A percentile compares a stretch with the other conserved stretches of the same genome.
These are phyloP conservation scores for Opisthograptis luteolata DNA, from an alignment of 2,888 invertebrate genomes.

Conservation along the genomic window DNA sequence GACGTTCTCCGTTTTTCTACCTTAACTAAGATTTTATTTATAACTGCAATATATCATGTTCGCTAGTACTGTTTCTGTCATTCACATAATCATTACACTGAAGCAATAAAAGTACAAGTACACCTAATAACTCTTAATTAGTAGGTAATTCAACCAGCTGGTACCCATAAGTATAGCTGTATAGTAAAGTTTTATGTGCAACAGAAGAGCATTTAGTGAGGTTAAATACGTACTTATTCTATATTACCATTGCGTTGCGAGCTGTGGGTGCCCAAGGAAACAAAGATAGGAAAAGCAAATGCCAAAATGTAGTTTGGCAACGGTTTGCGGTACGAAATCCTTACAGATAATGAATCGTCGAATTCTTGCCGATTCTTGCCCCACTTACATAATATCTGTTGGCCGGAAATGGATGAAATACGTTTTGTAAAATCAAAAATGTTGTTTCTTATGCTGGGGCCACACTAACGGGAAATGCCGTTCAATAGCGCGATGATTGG, in stretches of 20 bases:
- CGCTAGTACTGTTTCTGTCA: too few species aligned
- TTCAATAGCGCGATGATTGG: too few species aligned
- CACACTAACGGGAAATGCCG: too few species aligned
- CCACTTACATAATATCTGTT: slow-evolving; percentile 65
- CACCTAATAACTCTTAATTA: neutral
- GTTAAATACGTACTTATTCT: slow-evolving; percentile 27
- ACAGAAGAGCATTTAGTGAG: slow-evolving; percentile 27
- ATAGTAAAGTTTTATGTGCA: slow-evolving; percentile 26
- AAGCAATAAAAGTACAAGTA: slow-evolving; percentile 10
- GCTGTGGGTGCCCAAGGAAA: slow-evolving; percentile 17
- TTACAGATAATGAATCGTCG: slow-evolving; percentile 67
- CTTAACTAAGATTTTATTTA: neutral
- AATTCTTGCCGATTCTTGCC: slow-evolving; percentile 63
- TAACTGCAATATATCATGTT: neutral
- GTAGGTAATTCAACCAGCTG: slow-evolving; percentile 1
- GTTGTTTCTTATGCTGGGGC: too few species aligned
- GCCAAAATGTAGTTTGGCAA: slow-evolving; percentile 35
- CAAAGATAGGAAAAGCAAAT: slow-evolving; percentile 35
- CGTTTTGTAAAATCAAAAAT: slow-evolving; percentile 17
- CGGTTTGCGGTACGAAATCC: slow-evolving; percentile 43
- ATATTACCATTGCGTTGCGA: slow-evolving; percentile 12
- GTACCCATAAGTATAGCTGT: slow-evolving; percentile 16
- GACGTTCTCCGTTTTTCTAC: too few species aligned
- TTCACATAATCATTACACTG: slow-evolving; percentile 7
- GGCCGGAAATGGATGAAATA: slow-evolving; percentile 14